phyloP scores from a whole-genome alignment of 2,113 vertebrate genomes.

The Paradoxurus hermaphroditus region DNA sequence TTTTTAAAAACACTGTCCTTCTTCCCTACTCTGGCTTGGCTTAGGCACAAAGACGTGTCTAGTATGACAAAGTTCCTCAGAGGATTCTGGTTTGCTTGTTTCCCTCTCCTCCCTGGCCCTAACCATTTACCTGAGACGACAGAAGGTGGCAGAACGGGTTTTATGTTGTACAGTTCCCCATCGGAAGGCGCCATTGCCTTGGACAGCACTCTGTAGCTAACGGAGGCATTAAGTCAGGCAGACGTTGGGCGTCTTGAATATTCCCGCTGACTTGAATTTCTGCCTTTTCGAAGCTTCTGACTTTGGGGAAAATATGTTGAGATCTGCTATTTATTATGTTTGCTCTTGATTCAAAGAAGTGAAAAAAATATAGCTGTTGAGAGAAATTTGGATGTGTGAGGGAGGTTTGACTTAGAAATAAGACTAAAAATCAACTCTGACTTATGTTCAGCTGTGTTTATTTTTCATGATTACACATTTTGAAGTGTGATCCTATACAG shows the following conservation, averaged over 20 bases:
- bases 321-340: neutral
- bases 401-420: constrained; percentile 20
- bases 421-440: constrained; percentile 30
- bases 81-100: neutral
- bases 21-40: neutral
- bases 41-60: neutral
- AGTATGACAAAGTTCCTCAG: neutral
- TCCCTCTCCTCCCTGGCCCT: neutral
- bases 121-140: neutral
- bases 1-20: neutral
- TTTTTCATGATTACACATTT: constrained; percentile 49
- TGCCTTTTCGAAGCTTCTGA: neutral
- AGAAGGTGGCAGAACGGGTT: neutral
- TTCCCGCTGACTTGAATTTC: neutral
- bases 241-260: neutral
- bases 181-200: neutral
- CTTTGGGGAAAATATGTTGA: neutral
- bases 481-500: neutral
- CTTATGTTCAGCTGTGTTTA: constrained; percentile 48
- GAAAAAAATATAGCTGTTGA: neutral
- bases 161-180: neutral
- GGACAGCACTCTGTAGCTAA: neutral
- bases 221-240: neutral
- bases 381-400: neutral
- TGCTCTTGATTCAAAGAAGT: neutral